Base-by-base conservation (phyloP, 2,888 invertebrate species). In the Drosophila sordidapex region DNA sequence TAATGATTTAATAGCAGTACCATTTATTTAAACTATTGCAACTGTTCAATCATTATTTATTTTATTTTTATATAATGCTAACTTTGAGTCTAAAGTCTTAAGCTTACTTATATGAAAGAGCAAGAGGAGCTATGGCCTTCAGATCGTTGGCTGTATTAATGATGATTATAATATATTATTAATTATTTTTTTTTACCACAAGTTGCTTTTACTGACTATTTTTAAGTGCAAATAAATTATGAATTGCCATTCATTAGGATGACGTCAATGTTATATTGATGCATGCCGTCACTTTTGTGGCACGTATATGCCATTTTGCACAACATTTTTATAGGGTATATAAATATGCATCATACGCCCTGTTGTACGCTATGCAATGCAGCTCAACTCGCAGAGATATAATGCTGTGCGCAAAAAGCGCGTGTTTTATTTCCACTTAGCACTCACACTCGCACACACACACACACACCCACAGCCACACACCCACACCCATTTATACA, bases 371-470 rank as follows among this genome's bases (percentile, higher is more conserved):
- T 11, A 64, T 76, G 52, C 76, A 33, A 53, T 29, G 57, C 60
- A 82, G 74, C 82, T 82, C 79, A 69, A 68, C 56, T 77, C 40
- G 52, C 65, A 67, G 61, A 72, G 81, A 79, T 83, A 85, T 84
- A 87, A 83, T 85, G 70, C 80, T 69, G 63, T 83, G 85, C 74
- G 87, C 80, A 82, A 89, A 88, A 89, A 87, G 83, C 87, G 87
- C 87, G 89, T 89, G 89, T 89, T 87, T 87, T 87, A 87, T 87
- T 87, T 87, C 87, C 89, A 87, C 89, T 87, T 87, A 89, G 85
- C 80, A 85, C 82, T 68, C 83, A 76, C 61, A 75, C 78, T 70
- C 66, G 69, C 69, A 54, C 38, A 38, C 36, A 38, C 57, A 38
- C 57, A 36, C 51, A 43, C 35, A 38, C 10, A n/a, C 40, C 61